Base-by-base conservation (phyloP, 2,888 invertebrate genomes). In the Hypomecis atomaria region DNA sequence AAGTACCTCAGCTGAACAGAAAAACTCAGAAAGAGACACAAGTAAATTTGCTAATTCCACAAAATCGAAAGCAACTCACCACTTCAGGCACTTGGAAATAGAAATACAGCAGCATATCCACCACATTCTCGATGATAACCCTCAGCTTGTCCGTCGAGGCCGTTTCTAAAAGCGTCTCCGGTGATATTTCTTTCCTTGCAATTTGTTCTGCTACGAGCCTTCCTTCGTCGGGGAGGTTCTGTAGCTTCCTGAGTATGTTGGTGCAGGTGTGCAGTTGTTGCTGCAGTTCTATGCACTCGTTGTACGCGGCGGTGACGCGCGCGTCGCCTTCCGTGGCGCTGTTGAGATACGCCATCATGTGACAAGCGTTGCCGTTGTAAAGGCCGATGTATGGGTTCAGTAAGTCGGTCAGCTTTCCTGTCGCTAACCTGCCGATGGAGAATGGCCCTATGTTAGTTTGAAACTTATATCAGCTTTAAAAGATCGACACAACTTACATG, bases 231-330 rank as follows among this genome's bases (percentile, higher is more conserved):
- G 92, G 77, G 0, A 92, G 91, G 6, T 94, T 93, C 83, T 96
- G 96, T 38, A 98, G 90, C 62, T 97, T 94, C 66, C 94, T 93
- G 85, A 97, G 94, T 23, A 97, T 96, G 78, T 95, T 95, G 57
- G 95, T 94, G 44, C 98, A 96, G 0, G 97, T 95, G 85, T 98
- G 98, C 60, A 98, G 87, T 86, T 98, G 98, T 71, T 97, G 96
- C 87, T 98, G 98, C 54, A 98, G 94, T 74, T 96, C 96, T 75
- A 97, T 94, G 79, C 98, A 98, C 88, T 98, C 98, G 94, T 96
- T 85, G 76, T 92, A 91, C 0, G 91, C 89, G 0, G 85, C 69
- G 1, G 87, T 75, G 11, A 92, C 89, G 75, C 93, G 94, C 0
- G 94, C 94, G 62, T 96, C 95, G 0, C 92, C 87, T 34, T 95